Base-by-base conservation (phyloP, 2,797 vertebrate genomes). In the Mallotus villosus region DNA sequence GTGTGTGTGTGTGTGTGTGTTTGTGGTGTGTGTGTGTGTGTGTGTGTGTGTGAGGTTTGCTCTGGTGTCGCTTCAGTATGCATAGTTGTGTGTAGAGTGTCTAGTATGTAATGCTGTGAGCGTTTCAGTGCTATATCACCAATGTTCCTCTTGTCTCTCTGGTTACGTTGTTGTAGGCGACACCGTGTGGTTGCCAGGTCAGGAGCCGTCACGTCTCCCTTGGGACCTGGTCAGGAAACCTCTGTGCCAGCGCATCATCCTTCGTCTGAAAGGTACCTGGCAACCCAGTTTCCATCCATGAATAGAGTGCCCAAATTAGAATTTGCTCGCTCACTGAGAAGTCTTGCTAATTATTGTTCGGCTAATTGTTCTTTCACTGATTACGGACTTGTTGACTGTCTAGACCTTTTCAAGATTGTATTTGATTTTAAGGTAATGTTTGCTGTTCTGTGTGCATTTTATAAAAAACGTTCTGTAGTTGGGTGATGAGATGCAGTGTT, bases 191-290 rank as follows among this genome's bases (percentile, higher is more conserved):
- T 87, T 91, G 75, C 84, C 90, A 5, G 93, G 93, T 84, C 95
- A 97, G 88, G 93, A 92, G 72, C 93, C 93, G 73, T 68, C 90
- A 4, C 85, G 92, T 19, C 89, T 92, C 63, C 96, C 95, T 0
- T 97, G 97, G 97, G 96, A 98, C 65, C 93, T 98, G 22, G 82
- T 98, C 88, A 94, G 91, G 70, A 97, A 90, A 81, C 95, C 92
- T 60, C 92, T 92, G 79, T 88, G 92, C 74, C 95, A 97, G 72
- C 80, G 92, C 46, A 87, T 98, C 84, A 94, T 93, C 24, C 85
- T 95, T 80, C 85, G 83, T 62, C 88, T 92, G 67, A 90, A 90
- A 93, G 93, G 92, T 93, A 81, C 63, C 34, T 27, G 67, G 63
- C 72, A 60, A 62, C 63, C 51, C 5, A 5, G 8, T 21, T 17